Base-by-base conservation (phyloP, 35 echinoderm and acorn worm genomes). In the Heliocidaris tuberculata region DNA sequence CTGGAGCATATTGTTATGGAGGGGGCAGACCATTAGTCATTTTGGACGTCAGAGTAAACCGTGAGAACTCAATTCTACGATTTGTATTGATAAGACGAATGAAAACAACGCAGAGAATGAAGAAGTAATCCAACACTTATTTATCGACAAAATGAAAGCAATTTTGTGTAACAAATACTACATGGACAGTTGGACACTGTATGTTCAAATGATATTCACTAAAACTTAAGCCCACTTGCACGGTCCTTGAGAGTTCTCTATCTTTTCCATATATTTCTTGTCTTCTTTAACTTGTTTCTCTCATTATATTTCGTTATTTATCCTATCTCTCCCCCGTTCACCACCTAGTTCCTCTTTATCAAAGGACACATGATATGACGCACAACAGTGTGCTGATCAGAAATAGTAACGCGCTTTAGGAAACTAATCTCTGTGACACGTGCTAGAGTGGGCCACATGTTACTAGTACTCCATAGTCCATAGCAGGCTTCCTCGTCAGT, bases 361-460 rank as follows among this genome's bases (percentile, higher is more conserved):
- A 48, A 47, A 89, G 31, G 87, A 89, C 47, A 89, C 32, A 47
- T 48, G 47, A 47, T 89, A 89, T 89, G 87, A 89, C 87, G 87
- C 87, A 89, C 47, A 48, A 48, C 47, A 89, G 87, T 89, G 87
- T 89, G 87, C 87, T 89, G 15, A 47, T 32, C 87, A 13, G 87
- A 89, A 89, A 89, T 89, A 89, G 87, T 89, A 89, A 89, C 87
- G 31, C 24, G 87, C 31, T 48, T 13, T 13, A 47, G 87, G 47
- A 89, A 89, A 89, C 30, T 89, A 89, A 89, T 89, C 87, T 42
- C 87, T 17, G 15, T n/a, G 47, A 89, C 87, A 89, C 87, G 47
- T 89, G 87, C 87, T 32, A 6, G 17, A 89, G 87, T 31, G 87
- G 87, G 87, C 31, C 87, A 89, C 87, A 89, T 89, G 87, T 89